Evolutionary conservation across 1,140 invertebrate species (phyloP), one percentile per base, ranked within the genome.

Genomic region (Homarus americanus): DNA sequence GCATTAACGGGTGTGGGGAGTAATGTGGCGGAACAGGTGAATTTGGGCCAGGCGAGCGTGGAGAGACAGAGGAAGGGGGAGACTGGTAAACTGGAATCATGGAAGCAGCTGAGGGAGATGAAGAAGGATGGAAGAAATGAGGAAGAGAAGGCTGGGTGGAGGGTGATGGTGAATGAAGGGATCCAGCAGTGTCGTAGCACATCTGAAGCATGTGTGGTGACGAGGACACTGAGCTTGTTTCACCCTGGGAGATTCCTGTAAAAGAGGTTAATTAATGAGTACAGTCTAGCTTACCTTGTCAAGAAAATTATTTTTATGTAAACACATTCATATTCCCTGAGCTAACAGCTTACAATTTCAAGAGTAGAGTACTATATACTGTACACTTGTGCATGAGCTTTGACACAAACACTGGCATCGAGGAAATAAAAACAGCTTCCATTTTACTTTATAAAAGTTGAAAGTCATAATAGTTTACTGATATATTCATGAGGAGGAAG

Each of bases 101-200:
- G 36, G 83, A 76, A 40, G 73, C 83, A 86, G 83, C 44, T 24
- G 83, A 86, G n/a, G 79, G 66, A 66, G 83, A 87, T 78, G 88
- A 75, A 53, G 82, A 76, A 24, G 34, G 86, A 38, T 78, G 63
- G 38, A 85, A 53, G 38, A 66, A 75, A 53, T 82, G 69, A 34
- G 82, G 82, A 69, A 85, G 83, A 40, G 91, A 90, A 24, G 92
- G 82, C 36, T 87, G 84, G 20, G 90, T 91, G 63, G 86, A 86
- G 9, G 86, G 80, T 0, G 80, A 69, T 40, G 72, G 58, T 1
- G 75, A 82, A 1, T 73, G 84, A 36, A 87, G 78, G 1, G 91
- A 92, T 34, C 82, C 82, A 49, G 87, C 84, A 7, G 85, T 92
- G 85, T 92, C 91, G 58, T 91, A 76, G 34, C 73, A 66, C 17